Conservation (phyloP, 2,888 invertebrate species). For the Andrena dorsata region DNA sequence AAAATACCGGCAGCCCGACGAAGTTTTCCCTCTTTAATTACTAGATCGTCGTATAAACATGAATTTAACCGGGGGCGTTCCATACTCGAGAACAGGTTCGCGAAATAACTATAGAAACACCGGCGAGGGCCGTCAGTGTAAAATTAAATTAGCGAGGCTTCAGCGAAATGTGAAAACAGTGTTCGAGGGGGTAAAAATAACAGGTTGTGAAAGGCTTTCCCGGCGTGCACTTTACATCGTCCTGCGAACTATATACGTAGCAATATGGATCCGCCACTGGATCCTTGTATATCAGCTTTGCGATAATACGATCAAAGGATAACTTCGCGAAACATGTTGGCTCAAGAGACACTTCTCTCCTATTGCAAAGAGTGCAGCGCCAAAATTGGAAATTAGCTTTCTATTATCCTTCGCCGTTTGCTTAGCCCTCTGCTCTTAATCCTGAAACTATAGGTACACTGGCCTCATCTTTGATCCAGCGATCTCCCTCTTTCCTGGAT, state of each 20-base stretch:
- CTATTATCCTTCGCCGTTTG: conserved; percentile 9
- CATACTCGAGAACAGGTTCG: conserved; percentile 21
- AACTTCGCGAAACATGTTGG: conserved; percentile 55
- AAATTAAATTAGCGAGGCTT: conserved; percentile 74
- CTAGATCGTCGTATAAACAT: conserved; percentile 56
- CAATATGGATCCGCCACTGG: conserved; percentile 54
- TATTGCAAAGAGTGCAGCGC: conserved; percentile 26
- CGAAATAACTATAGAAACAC: conserved; percentile 46
- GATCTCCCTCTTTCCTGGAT: neutral
- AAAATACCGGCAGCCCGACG: conserved; percentile 2
- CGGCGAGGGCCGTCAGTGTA: conserved; percentile 38
- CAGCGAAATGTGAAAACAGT: conserved; percentile 67
- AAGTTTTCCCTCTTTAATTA: conserved; percentile 38
- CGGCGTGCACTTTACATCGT: conserved; percentile 62
- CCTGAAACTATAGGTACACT: neutral
- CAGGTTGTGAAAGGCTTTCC: conserved; percentile 58
- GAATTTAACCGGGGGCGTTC: conserved; percentile 42
- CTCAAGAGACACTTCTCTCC: conserved; percentile 40
- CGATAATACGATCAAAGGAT: conserved; percentile 67
- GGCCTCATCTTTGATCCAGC: neutral
- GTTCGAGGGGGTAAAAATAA: conserved; percentile 66
- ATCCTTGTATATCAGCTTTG: conserved; percentile 58
- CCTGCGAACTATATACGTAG: conserved; percentile 23
- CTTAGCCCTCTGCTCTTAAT: neutral
- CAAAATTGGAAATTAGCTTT: conserved; percentile 37